These are phyloP conservation scores for Coleophora flavipennella DNA, from an alignment of 2,888 invertebrate species.

Conservation along the genomic window DNA sequence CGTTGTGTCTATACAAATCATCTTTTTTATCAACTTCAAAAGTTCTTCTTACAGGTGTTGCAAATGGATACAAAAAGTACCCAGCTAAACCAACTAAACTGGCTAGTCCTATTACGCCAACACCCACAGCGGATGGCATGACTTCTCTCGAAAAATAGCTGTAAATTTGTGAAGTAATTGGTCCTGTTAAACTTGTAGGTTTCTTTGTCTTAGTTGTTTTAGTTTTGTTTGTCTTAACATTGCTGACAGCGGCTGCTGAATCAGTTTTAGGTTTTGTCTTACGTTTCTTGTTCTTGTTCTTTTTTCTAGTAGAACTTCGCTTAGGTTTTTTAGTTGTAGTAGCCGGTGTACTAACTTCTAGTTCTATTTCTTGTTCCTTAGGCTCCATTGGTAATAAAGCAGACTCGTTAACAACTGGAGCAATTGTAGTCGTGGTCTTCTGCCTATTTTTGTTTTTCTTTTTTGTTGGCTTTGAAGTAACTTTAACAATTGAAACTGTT, in stretches of 20 bases:
- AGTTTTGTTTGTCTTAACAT: conserved; percentile 72
- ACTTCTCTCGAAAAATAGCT: conserved; percentile 85
- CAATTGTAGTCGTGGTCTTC: conserved; percentile 31
- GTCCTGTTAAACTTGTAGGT: conserved; percentile 55
- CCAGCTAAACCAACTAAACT: conserved; percentile 83
- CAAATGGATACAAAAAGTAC: conserved; percentile 83
- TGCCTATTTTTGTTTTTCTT: conserved; percentile 57
- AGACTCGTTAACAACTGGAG: conserved; percentile 43
- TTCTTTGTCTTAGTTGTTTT: conserved; percentile 57
- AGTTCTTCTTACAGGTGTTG: conserved; percentile 76
- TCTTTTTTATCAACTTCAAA: conserved; percentile 77
- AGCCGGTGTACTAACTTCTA: conserved; percentile 60
- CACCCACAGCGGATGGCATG: conserved; percentile 85
- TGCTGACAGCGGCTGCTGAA: conserved; percentile 33
- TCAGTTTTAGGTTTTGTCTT: conserved; percentile 62
- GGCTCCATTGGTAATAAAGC: conserved; percentile 60
- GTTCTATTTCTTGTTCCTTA: conserved; percentile 63
- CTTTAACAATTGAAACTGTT: conserved; percentile 26
- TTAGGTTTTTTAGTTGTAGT: conserved; percentile 64
- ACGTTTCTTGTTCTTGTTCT: conserved; percentile 73
- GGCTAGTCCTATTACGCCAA: conserved; percentile 82
- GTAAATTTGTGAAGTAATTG: conserved; percentile 81
- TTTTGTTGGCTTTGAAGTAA: conserved; percentile 45
- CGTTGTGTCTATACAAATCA: conserved; percentile 77
- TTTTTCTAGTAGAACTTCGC: conserved; percentile 59